Base-by-base conservation (phyloP, 2,888 invertebrate genomes). In the Leptopilina drosophilae region DNA sequence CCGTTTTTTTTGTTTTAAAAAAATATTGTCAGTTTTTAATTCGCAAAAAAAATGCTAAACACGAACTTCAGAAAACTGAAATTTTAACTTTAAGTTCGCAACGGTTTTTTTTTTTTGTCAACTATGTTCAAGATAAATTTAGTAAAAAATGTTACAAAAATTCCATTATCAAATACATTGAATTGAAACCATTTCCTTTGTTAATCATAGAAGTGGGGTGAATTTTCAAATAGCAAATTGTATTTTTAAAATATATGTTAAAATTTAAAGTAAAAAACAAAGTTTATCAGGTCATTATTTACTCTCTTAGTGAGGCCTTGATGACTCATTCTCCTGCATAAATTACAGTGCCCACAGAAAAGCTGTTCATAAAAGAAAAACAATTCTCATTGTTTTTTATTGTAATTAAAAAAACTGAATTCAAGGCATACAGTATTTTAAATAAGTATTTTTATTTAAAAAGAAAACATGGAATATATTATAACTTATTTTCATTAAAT, bases 311-410 rank as follows among this genome's bases (percentile, higher is more conserved):
- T 49, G 49, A 69, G 67, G 20, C 67, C 67, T 69, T 69, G 67
- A 69, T 69, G 67, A 69, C 46, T 69, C 67, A 69, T 53, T 69
- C 49, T 12, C 20, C 49, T 9, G 62, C 49, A 69, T 69, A 69
- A 69, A 69, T 69, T 69, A 69, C 26, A 49, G 67, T 69, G 49
- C 67, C 67, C 67, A 26, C 67, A 69, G 49, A 49, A 62, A 53
- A 69, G 49, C 67, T 69, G 20, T 15, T 69, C 12, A 49, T 69
- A 69, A 20, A 69, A 26, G 49, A 49, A 42, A 69, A 69, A 69
- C 67, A 69, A 69, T 69, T 69, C 20, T 49, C 14, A 69, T 69
- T 69, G 67, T 69, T 69, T 69, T 69, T 46, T 26, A 69, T 42
- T n/a, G 65, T 65, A 42, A 65, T 42, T 65, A 42, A 65, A 65